Evolutionary conservation across 2,113 vertebrate species (phyloP).

Genomic region (Lutjanus erythropterus): DNA sequence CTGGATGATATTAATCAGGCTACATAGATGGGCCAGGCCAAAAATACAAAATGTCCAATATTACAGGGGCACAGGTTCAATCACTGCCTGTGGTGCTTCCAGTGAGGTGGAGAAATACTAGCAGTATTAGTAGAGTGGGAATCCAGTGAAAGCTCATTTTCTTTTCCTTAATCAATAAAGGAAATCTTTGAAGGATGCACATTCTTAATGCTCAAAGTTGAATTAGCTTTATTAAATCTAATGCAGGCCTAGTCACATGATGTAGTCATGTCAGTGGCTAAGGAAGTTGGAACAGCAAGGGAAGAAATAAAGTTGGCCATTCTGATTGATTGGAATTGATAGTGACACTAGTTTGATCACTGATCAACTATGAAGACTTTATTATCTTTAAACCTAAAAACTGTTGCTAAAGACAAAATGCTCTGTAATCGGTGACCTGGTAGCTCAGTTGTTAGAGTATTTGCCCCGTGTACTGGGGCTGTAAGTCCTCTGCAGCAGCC

Average conservation of each 20-base stretch:
- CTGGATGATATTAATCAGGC: not conserved
- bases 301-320: no score
- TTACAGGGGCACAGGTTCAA: not conserved
- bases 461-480: no score
- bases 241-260: not conserved
- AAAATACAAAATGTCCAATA: not conserved
- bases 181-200: not conserved
- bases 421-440: no score
- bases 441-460: no score
- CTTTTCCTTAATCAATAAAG: not conserved
- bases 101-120: not conserved
- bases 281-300: no score
- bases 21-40: not conserved
- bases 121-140: not conserved
- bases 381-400: no score
- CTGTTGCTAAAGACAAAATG: no score
- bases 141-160: not conserved
- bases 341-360: no score
- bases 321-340: no score
- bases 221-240: not conserved
- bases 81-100: not conserved
- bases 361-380: no score
- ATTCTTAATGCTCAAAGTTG: not conserved
- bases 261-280: no score
- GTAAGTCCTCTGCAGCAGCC: no score